These are phyloP conservation scores for Escarpia spicata DNA, from an alignment of 2,888 invertebrate genomes.

Conservation along the genomic window DNA sequence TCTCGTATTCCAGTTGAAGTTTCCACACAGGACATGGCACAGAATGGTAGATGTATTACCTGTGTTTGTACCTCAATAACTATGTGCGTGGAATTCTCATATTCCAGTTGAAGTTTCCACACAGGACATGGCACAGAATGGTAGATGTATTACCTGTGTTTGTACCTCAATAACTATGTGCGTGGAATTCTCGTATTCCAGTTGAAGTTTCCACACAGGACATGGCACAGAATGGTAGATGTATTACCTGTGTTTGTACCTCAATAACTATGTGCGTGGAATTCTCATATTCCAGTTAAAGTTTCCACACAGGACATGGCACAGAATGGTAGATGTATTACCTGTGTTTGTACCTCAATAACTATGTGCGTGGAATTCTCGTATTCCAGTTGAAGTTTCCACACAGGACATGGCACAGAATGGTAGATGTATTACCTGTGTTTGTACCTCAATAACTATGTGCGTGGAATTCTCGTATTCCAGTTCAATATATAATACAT, in stretches of 20 bases:
- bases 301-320: background rate
- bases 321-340: no score
- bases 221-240: no score
- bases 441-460: no score
- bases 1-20: background rate
- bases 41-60: background rate
- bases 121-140: no score
- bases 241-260: slow-evolving; percentile 18
- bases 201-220: background rate
- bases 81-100: background rate
- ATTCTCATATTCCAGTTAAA: background rate
- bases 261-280: slow-evolving; percentile 27
- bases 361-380: background rate
- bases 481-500: background rate
- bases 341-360: no score
- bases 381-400: background rate
- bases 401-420: no score
- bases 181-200: background rate
- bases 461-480: background rate
- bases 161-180: slow-evolving; percentile 31
- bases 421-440: no score
- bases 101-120: background rate
- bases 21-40: no score
- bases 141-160: background rate
- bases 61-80: slow-evolving; percentile 29